Evolutionary conservation across 2,888 invertebrate genomes (phyloP), one percentile per base, ranked within the genome.

Genomic region (Chloroclystis v-ata): DNA sequence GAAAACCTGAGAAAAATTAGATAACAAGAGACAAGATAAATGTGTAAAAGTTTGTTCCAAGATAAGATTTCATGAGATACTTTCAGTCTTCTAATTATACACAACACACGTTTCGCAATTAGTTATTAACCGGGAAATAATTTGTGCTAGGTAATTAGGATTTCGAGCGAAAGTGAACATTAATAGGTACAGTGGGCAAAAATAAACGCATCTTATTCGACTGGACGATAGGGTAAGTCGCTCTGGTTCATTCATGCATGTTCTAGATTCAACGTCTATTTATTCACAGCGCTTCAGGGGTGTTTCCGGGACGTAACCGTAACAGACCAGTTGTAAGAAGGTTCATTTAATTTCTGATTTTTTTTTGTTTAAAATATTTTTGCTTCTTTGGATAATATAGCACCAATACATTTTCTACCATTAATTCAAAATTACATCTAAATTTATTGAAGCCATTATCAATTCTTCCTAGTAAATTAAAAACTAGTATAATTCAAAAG

Each of bases 141-240:
- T 53, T 48, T 52, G 43, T 49, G 47, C 47, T 24, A 37, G 41
- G 50, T 47, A 55, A 55, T 57, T 54, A 59, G 49, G 35, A 50
- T 42, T 55, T 54, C 49, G 25, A 46, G 49, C 51, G 49, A 54
- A 58, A 59, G 54, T 49, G 54, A 51, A 41, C 56, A 51, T 58
- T 58, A 59, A 53, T 50, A n/a, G n/a, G n/a, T n/a, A 54, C 43
- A 30, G 38, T 57, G 60, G 52, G 61, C 59, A 51, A 63, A 63
- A 67, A 65, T 67, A 69, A 69, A 69, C 60, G 57, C 64, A 61
- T 65, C 58, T 52, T 46, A 51, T 52, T 54, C 63, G 56, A 13
- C 14, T 32, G 6, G 10, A 1, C 10, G 10, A 35, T 11, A 11
- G 10, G 7, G 4, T 16, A 10, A 16, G 20, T 35, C 20, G 5